Evolutionary conservation across 2,888 invertebrate genomes (phyloP), one percentile per base, ranked within the genome.

Genomic region (Pedicia rivosa): DNA sequence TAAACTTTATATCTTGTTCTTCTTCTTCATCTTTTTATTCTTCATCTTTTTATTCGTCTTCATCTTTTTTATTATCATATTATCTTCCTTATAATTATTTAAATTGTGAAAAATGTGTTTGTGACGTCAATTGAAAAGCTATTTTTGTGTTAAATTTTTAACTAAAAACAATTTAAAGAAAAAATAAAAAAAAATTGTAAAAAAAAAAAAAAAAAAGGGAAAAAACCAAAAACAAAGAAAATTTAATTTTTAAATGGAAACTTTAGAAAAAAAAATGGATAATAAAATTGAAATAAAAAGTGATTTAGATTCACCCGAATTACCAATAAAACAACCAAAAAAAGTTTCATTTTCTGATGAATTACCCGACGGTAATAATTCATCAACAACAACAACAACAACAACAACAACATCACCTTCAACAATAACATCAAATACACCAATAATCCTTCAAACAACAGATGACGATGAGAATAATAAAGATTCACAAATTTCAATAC

Each of bases 311-410:
- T 32, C 32, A 8, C 32, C 32, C 9, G 32, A 20, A 13, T 32
- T 32, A 9, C 32, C 35, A 26, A 16, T 35, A 12, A 35, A 35
- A 10, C 54, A 54, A 3, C 54, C 58, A 8, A 61, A 61, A 46
- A 58, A 57, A 44, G 61, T 61, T 0, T 61, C 61, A 41, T 61
- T 61, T 45, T 60, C 60, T 12, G 62, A 61, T 46, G 56, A 59
- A 36, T 44, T 57, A 37, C 55, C 31, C 7, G 10, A 19, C 16
- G 13, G 6, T 12, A 32, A 27, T 7, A 22, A 37, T 13, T n/a
- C n/a, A n/a, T n/a, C n/a, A 1, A 34, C 39, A 3, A 12, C 16
- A 17, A 4, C 7, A 8, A 14, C 28, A 7, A 24, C 38, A 27
- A 38, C 19, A 20, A 20, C 36, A 26, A 24, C 3, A 38, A 2